Conservation (phyloP, 2,797 vertebrate genomes). For the Threskiornis aethiopicus region DNA sequence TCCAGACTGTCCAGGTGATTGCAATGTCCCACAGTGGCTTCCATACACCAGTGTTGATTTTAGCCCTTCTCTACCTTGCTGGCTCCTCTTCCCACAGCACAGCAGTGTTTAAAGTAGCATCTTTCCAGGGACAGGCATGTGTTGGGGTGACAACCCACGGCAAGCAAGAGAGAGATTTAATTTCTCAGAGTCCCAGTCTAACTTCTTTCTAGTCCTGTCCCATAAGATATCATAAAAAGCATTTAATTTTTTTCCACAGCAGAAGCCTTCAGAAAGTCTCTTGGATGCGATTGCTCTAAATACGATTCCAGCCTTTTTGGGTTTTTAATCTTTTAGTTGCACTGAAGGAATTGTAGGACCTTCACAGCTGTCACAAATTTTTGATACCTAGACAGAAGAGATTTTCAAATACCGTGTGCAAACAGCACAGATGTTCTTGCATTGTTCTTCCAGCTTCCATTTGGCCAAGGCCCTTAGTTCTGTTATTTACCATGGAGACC, state of each 20-base stretch:
- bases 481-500: slow-evolving; percentile 59
- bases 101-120: not conserved
- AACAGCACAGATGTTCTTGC: slow-evolving; percentile 35
- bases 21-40: not conserved
- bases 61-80: not conserved
- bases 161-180: not conserved
- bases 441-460: slow-evolving; percentile 45
- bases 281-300: not conserved
- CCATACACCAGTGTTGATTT: rapidly evolving
- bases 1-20: not conserved
- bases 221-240: not conserved
- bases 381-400: slow-evolving; percentile 37
- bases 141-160: not conserved
- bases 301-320: not conserved
- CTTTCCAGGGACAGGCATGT: not conserved
- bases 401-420: not conserved
- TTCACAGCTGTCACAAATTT: slow-evolving; percentile 47
- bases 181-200: not conserved
- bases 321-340: not conserved
- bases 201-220: not conserved
- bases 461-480: not conserved
- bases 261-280: not conserved
- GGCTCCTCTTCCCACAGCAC: not conserved
- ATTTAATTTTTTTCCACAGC: not conserved
- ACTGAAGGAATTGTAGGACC: not conserved